A percentile compares a stretch with the other conserved stretches of the same genome.
Evolutionary conservation across 2,797 vertebrate genomes (phyloP).

Genomic region (Alosa sapidissima): DNA sequence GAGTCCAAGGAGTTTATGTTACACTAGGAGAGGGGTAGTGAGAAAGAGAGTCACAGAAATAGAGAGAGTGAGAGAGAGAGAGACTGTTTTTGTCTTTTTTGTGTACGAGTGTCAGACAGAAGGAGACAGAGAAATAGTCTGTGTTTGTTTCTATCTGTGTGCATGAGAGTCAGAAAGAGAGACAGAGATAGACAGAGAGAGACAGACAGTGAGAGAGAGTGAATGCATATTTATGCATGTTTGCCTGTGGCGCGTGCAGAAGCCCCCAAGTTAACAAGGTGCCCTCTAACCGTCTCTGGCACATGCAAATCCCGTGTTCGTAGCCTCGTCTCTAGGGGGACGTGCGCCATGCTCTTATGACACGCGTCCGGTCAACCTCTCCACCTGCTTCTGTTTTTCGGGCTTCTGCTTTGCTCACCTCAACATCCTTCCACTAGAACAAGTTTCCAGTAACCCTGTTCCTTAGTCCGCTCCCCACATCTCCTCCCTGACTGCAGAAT

Average conservation of each 20-base stretch:
- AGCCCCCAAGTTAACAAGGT: neutral
- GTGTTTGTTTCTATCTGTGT: no score
- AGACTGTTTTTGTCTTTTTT: no score
- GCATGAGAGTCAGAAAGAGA: neutral
- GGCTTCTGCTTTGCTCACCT: neutral
- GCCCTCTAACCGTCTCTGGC: neutral
- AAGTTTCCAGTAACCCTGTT: neutral
- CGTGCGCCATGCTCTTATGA: neutral
- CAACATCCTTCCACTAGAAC: neutral
- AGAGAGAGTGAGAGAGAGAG: no score
- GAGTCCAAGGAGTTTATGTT: no score
- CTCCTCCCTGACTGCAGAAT: neutral
- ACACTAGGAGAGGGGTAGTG: no score
- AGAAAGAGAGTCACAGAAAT: no score
- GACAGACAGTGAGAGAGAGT: neutral
- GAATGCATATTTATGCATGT: neutral
- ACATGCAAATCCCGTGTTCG: neutral
- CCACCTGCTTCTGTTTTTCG: neutral
- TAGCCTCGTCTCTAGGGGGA: neutral
- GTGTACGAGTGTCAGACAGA: neutral
- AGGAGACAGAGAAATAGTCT: neutral
- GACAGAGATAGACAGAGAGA: neutral
- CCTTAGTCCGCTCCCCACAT: neutral
- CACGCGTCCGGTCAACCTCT: neutral
- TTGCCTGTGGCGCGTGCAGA: neutral